These are phyloP conservation scores for Junonia oenone DNA, from an alignment of 2,888 invertebrate species.

Conservation along the genomic window DNA sequence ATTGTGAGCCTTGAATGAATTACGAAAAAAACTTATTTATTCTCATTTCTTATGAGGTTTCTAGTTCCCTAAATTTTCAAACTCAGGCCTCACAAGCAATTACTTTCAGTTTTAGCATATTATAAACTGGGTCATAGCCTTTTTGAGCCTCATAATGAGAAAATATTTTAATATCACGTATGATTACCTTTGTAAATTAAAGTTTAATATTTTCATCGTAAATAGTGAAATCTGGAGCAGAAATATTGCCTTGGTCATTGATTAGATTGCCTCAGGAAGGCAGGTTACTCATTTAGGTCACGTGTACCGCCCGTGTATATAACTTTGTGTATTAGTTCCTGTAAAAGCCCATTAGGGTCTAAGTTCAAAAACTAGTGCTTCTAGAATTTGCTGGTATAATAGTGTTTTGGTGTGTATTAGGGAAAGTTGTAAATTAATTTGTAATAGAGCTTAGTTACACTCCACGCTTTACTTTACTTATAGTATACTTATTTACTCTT, in stretches of 20 bases:
- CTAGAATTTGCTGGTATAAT: too few relatives aligned
- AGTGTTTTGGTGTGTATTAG: too few relatives aligned
- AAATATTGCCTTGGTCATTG: conserved; percentile 20
- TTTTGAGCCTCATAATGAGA: not conserved
- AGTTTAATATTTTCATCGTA: not conserved
- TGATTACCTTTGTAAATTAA: not conserved
- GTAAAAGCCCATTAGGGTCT: not conserved
- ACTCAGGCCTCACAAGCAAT: too few relatives aligned
- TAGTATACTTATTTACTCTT: too few relatives aligned
- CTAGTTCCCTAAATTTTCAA: too few relatives aligned
- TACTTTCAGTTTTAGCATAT: not conserved
- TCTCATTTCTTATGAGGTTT: too few relatives aligned
- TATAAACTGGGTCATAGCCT: not conserved
- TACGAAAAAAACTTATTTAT: too few relatives aligned
- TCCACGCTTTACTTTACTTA: too few relatives aligned
- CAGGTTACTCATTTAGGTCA: conserved; percentile 13
- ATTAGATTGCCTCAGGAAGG: conserved; percentile 22
- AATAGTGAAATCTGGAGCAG: conserved; percentile 15
- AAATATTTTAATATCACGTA: not conserved
- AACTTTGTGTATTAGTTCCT: not conserved
- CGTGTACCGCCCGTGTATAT: not conserved
- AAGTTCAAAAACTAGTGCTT: not conserved
- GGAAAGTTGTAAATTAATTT: too few relatives aligned
- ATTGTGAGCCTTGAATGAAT: too few relatives aligned
- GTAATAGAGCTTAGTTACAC: too few relatives aligned